Evolutionary conservation across 2,888 invertebrate genomes (phyloP), one percentile per base, ranked within the genome.

Genomic region (Polydrusus cervinus): DNA sequence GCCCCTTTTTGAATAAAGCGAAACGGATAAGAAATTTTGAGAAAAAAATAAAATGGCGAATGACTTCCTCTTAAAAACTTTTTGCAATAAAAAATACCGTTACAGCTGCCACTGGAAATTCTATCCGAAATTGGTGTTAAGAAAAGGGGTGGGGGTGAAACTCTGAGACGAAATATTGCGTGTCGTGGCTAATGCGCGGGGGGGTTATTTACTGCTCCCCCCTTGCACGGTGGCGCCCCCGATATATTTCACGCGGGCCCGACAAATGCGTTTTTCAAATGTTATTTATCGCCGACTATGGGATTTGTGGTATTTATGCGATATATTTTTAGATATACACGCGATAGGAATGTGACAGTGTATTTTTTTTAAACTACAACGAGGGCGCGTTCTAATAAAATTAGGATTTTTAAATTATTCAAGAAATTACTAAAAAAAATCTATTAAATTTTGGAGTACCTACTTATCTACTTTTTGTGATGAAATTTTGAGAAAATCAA

Each of bases 111-210:
- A 71, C 71, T 74, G 74, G 47, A 45, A 57, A 62, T 72, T 65
- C 69, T 64, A 62, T 47, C 61, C 61, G 30, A 73, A 74, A 76
- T 76, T 73, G 76, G 71, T 62, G 73, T 57, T 67, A 67, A 71
- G 78, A 67, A 72, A 75, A 62, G 65, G 73, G 70, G 75, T 25
- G 68, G 62, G 75, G 71, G 72, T 61, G n/a, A 79, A 76, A 72
- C 74, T 70, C 71, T 73, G 81, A 82, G 75, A 72, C 77, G 72
- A 86, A 85, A 86, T 85, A 86, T 86, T 84, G 84, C 85, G 83
- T 85, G 85, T 85, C 86, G 83, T 78, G 80, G 69, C 83, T 84
- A 84, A 84, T 84, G 83, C 84, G 80, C 81, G 82, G 82, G 84
- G 74, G 68, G 79, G 76, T 76, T 76, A 76, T 76, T 78, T 78